These are phyloP conservation scores for Cairina moschata DNA, from an alignment of 2,113 vertebrate genomes.

Conservation along the genomic window DNA sequence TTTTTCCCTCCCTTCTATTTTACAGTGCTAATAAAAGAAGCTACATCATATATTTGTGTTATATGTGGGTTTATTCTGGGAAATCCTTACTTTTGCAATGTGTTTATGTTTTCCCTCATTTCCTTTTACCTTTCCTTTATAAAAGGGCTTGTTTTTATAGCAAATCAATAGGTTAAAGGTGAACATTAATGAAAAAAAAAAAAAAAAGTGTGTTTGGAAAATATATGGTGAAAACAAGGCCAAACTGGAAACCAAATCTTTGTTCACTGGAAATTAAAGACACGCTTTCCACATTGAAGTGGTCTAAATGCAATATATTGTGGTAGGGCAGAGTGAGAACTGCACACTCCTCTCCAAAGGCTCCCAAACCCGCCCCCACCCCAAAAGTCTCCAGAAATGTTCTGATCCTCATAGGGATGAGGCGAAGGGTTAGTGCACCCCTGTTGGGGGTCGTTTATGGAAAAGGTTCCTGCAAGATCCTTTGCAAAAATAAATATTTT, in stretches of 20 bases:
- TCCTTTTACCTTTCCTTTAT: conserved; percentile 63
- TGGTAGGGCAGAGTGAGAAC: background rate
- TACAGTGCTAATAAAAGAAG: conserved; percentile 67
- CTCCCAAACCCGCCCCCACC: background rate
- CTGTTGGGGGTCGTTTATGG: conserved; percentile 51
- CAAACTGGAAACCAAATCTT: conserved; percentile 46
- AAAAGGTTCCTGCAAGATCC: conserved; percentile 54
- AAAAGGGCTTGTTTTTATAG: conserved; percentile 55
- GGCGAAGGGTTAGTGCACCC: conserved; percentile 7
- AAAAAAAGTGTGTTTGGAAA: conserved; percentile 23
- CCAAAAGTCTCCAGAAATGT: background rate
- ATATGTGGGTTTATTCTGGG: conserved; percentile 56
- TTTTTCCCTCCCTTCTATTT: conserved; percentile 60
- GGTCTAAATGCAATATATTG: conserved; percentile 17
- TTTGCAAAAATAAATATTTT: conserved; percentile 69
- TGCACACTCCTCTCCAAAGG: background rate
- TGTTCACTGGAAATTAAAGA: conserved; percentile 40
- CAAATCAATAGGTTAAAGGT: conserved; percentile 62
- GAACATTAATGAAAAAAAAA: background rate
- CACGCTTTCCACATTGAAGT: background rate
- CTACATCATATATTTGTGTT: conserved; percentile 61
- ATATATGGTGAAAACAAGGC: conserved; percentile 52
- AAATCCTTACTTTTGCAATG: conserved; percentile 65
- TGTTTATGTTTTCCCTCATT: conserved; percentile 72
- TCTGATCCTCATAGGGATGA: background rate